phyloP scores from a whole-genome alignment of 64 coral and sea anemone species.

The Montipora foliosa region DNA sequence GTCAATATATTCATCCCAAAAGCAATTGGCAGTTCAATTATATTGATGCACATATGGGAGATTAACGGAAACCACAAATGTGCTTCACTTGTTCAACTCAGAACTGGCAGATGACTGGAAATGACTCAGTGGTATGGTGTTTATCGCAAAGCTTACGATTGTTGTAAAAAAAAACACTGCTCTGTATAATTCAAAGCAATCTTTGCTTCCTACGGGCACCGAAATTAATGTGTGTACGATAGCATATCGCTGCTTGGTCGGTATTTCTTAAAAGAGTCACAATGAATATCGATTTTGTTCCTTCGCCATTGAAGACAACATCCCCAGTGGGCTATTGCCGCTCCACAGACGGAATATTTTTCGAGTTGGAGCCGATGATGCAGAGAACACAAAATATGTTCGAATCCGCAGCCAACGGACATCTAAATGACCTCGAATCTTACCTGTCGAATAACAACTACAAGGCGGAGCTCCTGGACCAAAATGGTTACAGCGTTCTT shows the following conservation, averaged over 20 bases:
- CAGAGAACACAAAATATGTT: background rate
- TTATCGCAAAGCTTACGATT: background rate
- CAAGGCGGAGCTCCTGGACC: constrained; percentile 23
- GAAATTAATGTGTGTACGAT: background rate
- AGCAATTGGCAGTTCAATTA: background rate
- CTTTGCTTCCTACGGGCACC: background rate
- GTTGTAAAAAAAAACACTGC: too few species aligned
- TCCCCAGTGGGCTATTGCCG: background rate
- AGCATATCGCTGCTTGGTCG: background rate
- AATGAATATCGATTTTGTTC: constrained; percentile 13
- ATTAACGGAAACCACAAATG: background rate
- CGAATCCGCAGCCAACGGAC: constrained; percentile 7
- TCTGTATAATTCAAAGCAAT: background rate
- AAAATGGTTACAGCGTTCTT: constrained; percentile 23
- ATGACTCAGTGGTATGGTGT: background rate
- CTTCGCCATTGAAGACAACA: background rate
- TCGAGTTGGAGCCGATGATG: background rate
- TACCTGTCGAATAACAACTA: background rate
- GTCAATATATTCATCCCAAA: background rate
- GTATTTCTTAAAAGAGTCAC: background rate
- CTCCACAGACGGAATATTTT: background rate
- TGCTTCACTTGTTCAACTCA: background rate
- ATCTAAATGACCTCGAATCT: background rate
- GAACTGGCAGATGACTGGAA: background rate
- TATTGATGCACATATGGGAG: background rate